A percentile compares a stretch with the other conserved stretches of the same genome.
phyloP scores from a whole-genome alignment of 2,113 vertebrate genomes.

The Podarcis cretensis region DNA sequence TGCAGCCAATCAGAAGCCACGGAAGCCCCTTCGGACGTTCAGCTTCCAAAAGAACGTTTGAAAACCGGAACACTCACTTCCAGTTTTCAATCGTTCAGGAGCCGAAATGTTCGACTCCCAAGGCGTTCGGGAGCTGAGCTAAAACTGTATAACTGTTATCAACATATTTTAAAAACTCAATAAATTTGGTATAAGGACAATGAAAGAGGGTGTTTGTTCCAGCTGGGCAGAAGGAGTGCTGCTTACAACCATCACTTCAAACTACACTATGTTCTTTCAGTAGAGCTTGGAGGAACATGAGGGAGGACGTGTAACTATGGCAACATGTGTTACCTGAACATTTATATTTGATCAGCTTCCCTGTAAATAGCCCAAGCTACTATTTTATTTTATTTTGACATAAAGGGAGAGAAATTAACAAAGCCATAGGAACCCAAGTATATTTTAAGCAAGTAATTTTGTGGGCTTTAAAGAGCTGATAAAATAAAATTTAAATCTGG shows the following conservation, averaged over 20 bases:
- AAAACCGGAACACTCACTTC: too few species aligned
- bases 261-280: background rate
- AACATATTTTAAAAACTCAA: background rate
- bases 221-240: background rate
- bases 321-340: conserved; percentile 7
- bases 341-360: background rate
- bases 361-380: background rate
- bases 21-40: too few species aligned
- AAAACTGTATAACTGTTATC: background rate
- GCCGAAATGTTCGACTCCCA: too few species aligned
- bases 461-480: background rate
- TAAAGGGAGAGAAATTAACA: background rate
- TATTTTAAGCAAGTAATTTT: conserved; percentile 10
- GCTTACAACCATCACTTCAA: background rate
- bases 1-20: too few species aligned
- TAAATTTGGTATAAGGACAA: accelerated
- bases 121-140: too few species aligned
- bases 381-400: background rate
- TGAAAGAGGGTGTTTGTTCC: background rate
- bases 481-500: background rate
- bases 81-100: too few species aligned
- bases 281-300: background rate
- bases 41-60: too few species aligned
- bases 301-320: accelerated
- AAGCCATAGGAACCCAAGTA: conserved; percentile 4